phyloP scores from a whole-genome alignment of 1,140 invertebrate species.

The Seison nebaliae region DNA sequence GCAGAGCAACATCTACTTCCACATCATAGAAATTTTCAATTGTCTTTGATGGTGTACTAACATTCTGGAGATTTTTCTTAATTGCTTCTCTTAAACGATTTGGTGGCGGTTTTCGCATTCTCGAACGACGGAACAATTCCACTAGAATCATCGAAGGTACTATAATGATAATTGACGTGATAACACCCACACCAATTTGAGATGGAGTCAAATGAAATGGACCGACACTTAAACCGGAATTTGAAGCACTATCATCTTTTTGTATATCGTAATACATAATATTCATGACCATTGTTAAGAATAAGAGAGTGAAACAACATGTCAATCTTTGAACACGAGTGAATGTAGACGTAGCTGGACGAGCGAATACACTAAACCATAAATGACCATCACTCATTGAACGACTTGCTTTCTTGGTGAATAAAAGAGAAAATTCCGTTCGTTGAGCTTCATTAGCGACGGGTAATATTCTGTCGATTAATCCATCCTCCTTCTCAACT shows the following conservation, averaged over 20 bases:
- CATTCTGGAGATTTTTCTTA: no score
- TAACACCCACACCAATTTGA: slow-evolving; percentile 10
- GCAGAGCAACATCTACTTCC: no score
- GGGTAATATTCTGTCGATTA: slow-evolving; percentile 24
- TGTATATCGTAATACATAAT: slow-evolving; percentile 9
- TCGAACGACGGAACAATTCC: slow-evolving; percentile 8
- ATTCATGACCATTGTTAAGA: slow-evolving; percentile 11
- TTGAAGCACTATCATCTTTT: neutral
- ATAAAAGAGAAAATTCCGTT: slow-evolving; percentile 5
- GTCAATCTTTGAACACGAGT: slow-evolving; percentile 11
- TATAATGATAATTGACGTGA: slow-evolving; percentile 5
- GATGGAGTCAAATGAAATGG: slow-evolving; percentile 4
- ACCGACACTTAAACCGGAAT: neutral
- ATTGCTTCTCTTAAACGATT: no score
- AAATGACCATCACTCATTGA: slow-evolving; percentile 6
- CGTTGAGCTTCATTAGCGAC: slow-evolving; percentile 4
- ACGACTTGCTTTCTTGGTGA: slow-evolving; percentile 1
- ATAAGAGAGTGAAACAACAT: slow-evolving; percentile 9
- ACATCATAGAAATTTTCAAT: no score
- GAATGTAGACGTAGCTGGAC: slow-evolving; percentile 2
- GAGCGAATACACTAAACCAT: slow-evolving; percentile 3
- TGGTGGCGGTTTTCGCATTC: no score
- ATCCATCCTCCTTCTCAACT: slow-evolving; percentile 26
- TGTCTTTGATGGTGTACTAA: no score
- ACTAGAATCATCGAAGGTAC: slow-evolving; percentile 6